These are phyloP conservation scores for Laspeyria flexula DNA, from an alignment of 2,888 invertebrate species.

Conservation along the genomic window DNA sequence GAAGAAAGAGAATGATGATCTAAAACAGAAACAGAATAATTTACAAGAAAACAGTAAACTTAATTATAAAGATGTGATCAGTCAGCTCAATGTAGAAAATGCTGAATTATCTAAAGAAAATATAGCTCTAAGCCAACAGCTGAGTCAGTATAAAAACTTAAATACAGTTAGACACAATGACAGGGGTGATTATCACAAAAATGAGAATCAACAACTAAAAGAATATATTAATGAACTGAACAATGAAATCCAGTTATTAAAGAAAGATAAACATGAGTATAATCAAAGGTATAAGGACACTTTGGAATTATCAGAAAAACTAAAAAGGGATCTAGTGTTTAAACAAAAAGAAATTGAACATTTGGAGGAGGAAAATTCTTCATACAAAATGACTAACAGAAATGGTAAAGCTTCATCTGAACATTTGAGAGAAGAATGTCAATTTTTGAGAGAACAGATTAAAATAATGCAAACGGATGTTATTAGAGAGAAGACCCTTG, in stretches of 20 bases:
- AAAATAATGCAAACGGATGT: slow-evolving; percentile 78
- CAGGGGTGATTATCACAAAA: slow-evolving; percentile 56
- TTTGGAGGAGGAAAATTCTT: slow-evolving; percentile 77
- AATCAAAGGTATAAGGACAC: slow-evolving; percentile 71
- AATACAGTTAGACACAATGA: slow-evolving; percentile 54
- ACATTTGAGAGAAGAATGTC: slow-evolving; percentile 76
- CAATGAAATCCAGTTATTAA: slow-evolving; percentile 64
- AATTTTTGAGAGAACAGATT: slow-evolving; percentile 76
- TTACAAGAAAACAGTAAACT: slow-evolving; percentile 62
- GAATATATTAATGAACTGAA: slow-evolving; percentile 64
- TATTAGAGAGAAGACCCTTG: slow-evolving; percentile 78
- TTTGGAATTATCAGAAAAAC: slow-evolving; percentile 68
- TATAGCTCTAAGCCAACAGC: slow-evolving; percentile 69
- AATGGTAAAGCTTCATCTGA: slow-evolving; percentile 77
- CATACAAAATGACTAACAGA: slow-evolving; percentile 76
- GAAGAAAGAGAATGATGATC: slow-evolving; percentile 79
- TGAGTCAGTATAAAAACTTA: slow-evolving; percentile 69
- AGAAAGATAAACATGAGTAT: slow-evolving; percentile 77
- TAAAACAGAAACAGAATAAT: slow-evolving; percentile 54
- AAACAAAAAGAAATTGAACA: slow-evolving; percentile 77
- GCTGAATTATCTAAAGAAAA: slow-evolving; percentile 78
- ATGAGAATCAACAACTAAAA: slow-evolving; percentile 64
- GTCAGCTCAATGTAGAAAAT: slow-evolving; percentile 77
- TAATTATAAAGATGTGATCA: slow-evolving; percentile 76
- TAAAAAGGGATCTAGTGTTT: slow-evolving; percentile 72